Evolutionary conservation across 2,113 vertebrate genomes (phyloP).

Genomic region (Puntigrus tetrazona): DNA sequence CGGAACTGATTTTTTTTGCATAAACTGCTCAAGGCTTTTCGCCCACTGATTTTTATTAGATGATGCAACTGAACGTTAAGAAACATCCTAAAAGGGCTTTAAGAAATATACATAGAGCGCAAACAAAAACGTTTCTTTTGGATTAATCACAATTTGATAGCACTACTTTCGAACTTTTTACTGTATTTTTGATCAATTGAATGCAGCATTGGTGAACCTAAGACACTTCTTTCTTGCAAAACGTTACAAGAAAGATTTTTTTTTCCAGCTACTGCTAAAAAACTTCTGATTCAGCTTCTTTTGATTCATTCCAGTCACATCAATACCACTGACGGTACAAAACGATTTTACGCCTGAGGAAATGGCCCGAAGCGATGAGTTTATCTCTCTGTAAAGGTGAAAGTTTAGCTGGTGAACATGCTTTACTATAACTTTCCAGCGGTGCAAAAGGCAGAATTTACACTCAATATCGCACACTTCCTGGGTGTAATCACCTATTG

Average conservation of each 20-base stretch:
- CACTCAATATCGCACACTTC: neutral
- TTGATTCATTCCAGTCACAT: neutral
- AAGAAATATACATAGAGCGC: too few relatives aligned
- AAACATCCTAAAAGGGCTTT: neutral
- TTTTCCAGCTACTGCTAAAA: too few relatives aligned
- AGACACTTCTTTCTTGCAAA: neutral
- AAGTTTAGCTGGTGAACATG: neutral
- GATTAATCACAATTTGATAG: too few relatives aligned
- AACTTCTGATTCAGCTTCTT: neutral
- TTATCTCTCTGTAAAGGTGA: neutral
- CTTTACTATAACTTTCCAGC: neutral
- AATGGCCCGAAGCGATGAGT: neutral
- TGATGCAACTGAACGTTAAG: neutral
- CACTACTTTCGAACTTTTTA: too few relatives aligned
- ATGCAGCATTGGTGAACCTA: neutral
- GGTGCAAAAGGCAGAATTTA: neutral
- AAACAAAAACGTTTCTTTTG: too few relatives aligned
- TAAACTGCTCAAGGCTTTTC: neutral
- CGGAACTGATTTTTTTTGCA: neutral
- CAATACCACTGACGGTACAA: neutral
- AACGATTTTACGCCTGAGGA: neutral
- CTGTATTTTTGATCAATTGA: neutral
- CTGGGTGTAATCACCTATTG: neutral
- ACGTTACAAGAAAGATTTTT: neutral
- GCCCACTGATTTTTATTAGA: neutral